Conservation (phyloP, 2,797 vertebrate genomes). For the Chaunax sp. region DNA sequence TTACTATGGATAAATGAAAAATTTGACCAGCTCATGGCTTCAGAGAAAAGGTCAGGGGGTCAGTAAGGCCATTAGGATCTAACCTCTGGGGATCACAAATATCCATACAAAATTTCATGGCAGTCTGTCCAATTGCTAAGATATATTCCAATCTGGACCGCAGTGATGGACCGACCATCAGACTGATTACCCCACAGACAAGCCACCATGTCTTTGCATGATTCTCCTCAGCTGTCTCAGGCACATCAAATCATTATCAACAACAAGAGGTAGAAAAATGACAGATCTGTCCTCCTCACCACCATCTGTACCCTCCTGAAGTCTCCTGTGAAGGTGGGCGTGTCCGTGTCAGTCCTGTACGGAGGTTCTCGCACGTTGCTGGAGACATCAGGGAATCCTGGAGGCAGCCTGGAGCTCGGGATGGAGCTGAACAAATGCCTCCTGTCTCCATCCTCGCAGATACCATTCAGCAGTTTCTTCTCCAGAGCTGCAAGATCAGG, state of each 20-base stretch:
- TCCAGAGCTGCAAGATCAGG: slow-evolving; percentile 79
- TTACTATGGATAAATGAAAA: no score
- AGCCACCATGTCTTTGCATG: no score
- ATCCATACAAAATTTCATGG: background rate
- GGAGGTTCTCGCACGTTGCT: slow-evolving; percentile 41
- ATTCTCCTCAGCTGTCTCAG: no score
- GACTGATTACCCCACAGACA: no score
- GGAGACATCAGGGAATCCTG: slow-evolving; percentile 54
- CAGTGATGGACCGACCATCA: background rate
- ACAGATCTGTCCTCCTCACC: slow-evolving; percentile 57
- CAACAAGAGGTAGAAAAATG: no score
- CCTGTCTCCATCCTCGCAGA: slow-evolving; percentile 83
- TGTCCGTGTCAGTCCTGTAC: slow-evolving; percentile 58
- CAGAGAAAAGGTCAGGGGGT: no score
- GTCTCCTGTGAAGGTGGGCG: slow-evolving; percentile 58
- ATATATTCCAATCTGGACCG: no score
- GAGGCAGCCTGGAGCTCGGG: slow-evolving; percentile 64
- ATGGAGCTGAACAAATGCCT: slow-evolving; percentile 70
- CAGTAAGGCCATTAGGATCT: background rate
- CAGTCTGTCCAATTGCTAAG: background rate
- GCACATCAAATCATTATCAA: no score
- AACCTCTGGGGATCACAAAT: background rate
- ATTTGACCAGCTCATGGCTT: no score
- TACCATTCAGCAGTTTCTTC: slow-evolving; percentile 81
- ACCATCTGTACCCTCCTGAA: slow-evolving; percentile 47